Conservation (phyloP, 2,113 vertebrate species). For the Cricetomys ansorgei region DNA sequence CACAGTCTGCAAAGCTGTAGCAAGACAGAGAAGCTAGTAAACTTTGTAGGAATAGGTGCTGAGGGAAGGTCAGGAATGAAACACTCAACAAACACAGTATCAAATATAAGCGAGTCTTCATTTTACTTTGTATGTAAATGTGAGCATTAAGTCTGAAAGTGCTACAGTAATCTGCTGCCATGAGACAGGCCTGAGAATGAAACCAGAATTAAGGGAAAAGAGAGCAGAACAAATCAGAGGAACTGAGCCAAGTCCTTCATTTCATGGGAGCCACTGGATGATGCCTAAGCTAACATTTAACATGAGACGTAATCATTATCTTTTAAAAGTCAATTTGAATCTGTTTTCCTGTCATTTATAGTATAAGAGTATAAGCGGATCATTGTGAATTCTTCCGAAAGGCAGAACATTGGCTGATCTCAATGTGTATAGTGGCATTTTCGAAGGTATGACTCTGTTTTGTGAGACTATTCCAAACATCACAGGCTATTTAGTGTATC, state of each 20-base stretch:
- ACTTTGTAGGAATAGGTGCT: neutral
- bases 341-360: constrained; percentile 41
- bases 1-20: neutral
- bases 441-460: constrained; percentile 37
- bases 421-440: neutral
- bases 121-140: constrained; percentile 27
- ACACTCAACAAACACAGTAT: constrained; percentile 6
- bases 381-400: constrained; percentile 23
- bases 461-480: neutral
- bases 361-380: constrained; percentile 7
- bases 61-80: neutral
- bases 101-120: neutral
- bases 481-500: neutral
- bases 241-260: neutral
- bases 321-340: constrained; percentile 23
- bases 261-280: neutral
- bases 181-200: constrained; percentile 34
- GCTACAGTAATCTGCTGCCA: constrained; percentile 38
- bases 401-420: neutral
- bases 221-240: neutral
- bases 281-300: constrained; percentile 49
- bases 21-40: neutral
- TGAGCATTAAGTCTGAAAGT: constrained; percentile 45
- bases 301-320: neutral
- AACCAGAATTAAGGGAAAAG: constrained; percentile 29